Conservation (phyloP, 2,113 vertebrate genomes). For the Gymnobelideus leadbeateri region DNA sequence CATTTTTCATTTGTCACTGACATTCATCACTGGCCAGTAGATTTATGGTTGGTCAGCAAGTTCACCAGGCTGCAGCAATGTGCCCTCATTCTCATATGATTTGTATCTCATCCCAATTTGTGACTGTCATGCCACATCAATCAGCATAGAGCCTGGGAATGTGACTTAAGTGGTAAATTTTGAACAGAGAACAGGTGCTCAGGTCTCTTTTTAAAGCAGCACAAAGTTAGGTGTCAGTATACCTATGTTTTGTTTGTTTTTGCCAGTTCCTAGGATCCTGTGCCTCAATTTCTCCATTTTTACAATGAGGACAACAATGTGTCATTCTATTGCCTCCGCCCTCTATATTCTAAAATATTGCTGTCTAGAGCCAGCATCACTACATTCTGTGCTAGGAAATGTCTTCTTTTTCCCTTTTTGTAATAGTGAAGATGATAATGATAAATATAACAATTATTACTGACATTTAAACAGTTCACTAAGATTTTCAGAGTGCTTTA, state of each 20-base stretch:
- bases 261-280: not conserved
- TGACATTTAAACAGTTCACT: not conserved
- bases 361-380: constrained; percentile 12
- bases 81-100: constrained; percentile 14
- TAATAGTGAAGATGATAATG: not conserved
- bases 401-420: not conserved
- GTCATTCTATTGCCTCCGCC: not conserved
- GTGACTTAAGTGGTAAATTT: not conserved
- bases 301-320: not conserved
- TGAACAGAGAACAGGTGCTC: not conserved
- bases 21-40: not conserved
- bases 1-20: not conserved
- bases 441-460: not conserved
- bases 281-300: not conserved
- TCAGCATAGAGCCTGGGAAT: not conserved
- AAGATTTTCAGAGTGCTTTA: not conserved
- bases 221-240: not conserved
- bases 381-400: not conserved
- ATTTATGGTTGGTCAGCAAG: constrained; percentile 46
- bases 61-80: not conserved
- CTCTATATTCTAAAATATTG: constrained; percentile 17
- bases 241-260: not conserved
- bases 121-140: not conserved
- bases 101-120: constrained; percentile 16
- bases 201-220: not conserved